These are phyloP conservation scores for Orchestes rusci DNA, from an alignment of 2,888 invertebrate genomes.

Conservation along the genomic window DNA sequence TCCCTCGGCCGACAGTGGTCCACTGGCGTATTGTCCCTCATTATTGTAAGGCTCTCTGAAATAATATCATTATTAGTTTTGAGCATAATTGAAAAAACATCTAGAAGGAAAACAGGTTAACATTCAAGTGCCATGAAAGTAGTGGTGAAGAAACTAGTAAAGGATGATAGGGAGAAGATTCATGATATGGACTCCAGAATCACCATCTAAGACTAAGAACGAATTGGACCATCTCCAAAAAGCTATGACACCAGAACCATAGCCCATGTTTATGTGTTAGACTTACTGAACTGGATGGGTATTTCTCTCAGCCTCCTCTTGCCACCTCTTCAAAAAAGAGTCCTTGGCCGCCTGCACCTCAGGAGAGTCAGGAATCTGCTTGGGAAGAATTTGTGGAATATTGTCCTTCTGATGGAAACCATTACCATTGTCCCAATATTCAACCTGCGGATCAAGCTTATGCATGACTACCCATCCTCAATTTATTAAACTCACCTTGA, in stretches of 20 bases:
- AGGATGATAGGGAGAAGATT: too few relatives aligned
- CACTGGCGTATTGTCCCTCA: conserved; percentile 32
- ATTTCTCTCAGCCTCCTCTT: conserved; percentile 53
- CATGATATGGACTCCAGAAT: too few relatives aligned
- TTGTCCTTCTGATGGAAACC: conserved; percentile 78
- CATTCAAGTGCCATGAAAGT: too few relatives aligned
- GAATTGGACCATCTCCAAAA: too few relatives aligned
- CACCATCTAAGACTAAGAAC: too few relatives aligned
- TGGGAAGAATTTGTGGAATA: conserved; percentile 54
- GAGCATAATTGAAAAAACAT: not conserved
- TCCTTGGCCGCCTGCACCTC: conserved; percentile 63
- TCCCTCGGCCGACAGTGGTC: conserved; percentile 30
- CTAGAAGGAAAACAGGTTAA: too few relatives aligned
- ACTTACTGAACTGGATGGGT: conserved; percentile 38
- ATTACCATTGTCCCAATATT: conserved; percentile 66
- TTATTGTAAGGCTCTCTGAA: conserved; percentile 33
- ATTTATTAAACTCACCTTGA: conserved; percentile 46
- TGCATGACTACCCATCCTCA: too few relatives aligned
- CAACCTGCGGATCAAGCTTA: conserved; percentile 50
- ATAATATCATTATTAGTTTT: not conserved
- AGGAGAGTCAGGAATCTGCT: conserved; percentile 60
- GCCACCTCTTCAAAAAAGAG: conserved; percentile 62
- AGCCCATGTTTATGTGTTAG: conserved; percentile 3
- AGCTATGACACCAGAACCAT: too few relatives aligned
- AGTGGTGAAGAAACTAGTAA: too few relatives aligned